Base-by-base conservation (phyloP, 2,797 vertebrate genomes). In the Choloepus didactylus region DNA sequence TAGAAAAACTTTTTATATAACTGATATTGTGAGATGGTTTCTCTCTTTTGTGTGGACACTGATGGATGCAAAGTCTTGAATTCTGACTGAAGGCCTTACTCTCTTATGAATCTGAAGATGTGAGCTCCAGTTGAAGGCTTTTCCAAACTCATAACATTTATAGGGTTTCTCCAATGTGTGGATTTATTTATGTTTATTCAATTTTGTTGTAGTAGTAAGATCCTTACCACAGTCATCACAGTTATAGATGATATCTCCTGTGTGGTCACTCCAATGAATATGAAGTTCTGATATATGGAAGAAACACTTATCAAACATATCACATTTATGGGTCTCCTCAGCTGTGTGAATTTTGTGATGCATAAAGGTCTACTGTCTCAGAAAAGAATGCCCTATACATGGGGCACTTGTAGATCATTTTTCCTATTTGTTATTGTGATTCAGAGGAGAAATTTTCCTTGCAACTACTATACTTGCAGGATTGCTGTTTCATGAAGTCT, bases 41-140 rank as follows among this genome's bases (percentile, higher is more conserved):
- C 97, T 96, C 95, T 97, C 96, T 97, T 97, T 97, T 11, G 95
- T 97, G 86, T 98, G 97, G 2, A 97, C 97, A 77, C 91, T 98
- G 97, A 83, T 98, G 97, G 84, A 97, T 98, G 86, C 97, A 97
- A 75, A 97, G 97, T 83, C 97, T 97, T 21, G 97, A 96, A 79
- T 96, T 97, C 95, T 97, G 97, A 15, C 97, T 98, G 93, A 98
- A 98, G 89, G 97, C 96, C 79, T 97, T 97, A 98, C 97, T 38
- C 97, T 73, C 97, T 96, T 97, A n/a, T 97, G 97, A 38, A 97
- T 97, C 1, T 97, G 97, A 35, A 97, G 96, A 56, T 97, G 97
- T 44, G 97, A 97, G 88, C 97, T 97, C 96, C 97, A 97, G 8
- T 97, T 98, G 97, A 98, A 98, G 88, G 97, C 97, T 51, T 98